A percentile compares a stretch with the other conserved stretches of the same genome.
Evolutionary conservation across 2,797 vertebrate genomes (phyloP).

Genomic region (Enteromius paludinosus): DNA sequence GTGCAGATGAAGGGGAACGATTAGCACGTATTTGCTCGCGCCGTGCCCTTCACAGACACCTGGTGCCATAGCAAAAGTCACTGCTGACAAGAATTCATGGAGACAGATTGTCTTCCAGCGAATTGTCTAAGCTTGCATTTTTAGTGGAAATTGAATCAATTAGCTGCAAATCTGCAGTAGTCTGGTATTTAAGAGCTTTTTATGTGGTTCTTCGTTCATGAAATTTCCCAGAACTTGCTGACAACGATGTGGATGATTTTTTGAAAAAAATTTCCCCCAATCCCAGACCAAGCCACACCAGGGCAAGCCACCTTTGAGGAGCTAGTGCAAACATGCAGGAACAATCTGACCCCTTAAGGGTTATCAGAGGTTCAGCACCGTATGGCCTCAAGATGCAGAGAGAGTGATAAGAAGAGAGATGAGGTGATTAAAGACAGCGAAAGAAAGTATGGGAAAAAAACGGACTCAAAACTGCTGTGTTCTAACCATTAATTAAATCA

Average conservation of each 20-base stretch:
- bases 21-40: constrained; percentile 68
- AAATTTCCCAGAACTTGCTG: background rate
- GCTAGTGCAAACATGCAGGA: constrained; percentile 44
- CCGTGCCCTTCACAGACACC: constrained; percentile 60
- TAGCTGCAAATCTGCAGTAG: constrained; percentile 13
- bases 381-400: constrained; percentile 31
- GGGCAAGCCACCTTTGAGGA: constrained; percentile 18
- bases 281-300: constrained; percentile 5
- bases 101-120: constrained; percentile 14
- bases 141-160: constrained; percentile 26
- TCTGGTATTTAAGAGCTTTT: constrained; percentile 24
- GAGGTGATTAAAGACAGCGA: background rate
- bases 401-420: constrained; percentile 29
- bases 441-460: background rate
- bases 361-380: constrained; percentile 55
- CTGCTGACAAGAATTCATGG: constrained; percentile 2
- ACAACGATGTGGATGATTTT: background rate
- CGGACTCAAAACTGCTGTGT: background rate
- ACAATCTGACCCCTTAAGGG: constrained; percentile 53
- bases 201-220: background rate
- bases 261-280: background rate
- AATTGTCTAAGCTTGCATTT: constrained; percentile 27
- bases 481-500: background rate
- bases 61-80: constrained; percentile 65
- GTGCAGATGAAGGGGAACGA: constrained; percentile 76